Base-by-base conservation (phyloP, 2,113 vertebrate genomes). In the Passer montanus region DNA sequence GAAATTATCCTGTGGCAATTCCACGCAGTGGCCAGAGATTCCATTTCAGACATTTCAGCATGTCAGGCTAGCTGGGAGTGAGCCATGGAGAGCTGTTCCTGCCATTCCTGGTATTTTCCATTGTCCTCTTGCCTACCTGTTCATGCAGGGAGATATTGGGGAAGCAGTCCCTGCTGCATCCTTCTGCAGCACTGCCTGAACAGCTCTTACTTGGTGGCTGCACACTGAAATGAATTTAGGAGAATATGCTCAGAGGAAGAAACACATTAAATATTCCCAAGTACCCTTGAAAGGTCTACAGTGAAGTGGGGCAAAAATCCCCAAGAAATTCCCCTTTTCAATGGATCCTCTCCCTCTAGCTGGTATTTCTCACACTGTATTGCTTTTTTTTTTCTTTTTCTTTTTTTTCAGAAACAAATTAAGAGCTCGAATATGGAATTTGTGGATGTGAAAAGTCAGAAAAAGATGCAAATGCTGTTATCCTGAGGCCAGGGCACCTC, bases 321-420 rank as follows among this genome's bases (percentile, higher is more conserved):
- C 28, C 33, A 7, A 14, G 15, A 59, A 43, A 81, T 56, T 10
- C 2, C 4, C 7, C 7, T 55, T 22, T 73, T 55, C 63, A n/a
- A 6, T 37, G 28, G 39, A 67, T 44, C 18, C 33, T 9, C 13
- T 50, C 31, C 16, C 23, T 68, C 22, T 44, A 27, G 4, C 44
- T 44, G 2, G 30, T 68, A 16, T 76, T 89, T 68, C 19, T 66
- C 16, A 52, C 28, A 24, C 5, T 84, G 3, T 14, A 30, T 35
- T 41, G 20, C 8, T 55, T 50, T 35, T 15, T 3, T 22, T 16
- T 39, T 35, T 1, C 15, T 31, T 33, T 72, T 52, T 41, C 35
- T 37, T 7, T 1, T 37, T 27, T 43, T 11, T 8, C 3, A 15
- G 5, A 53, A 67, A 50, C 1, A 1, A 30, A 4, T 39, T 2